phyloP scores from a whole-genome alignment of 2,113 vertebrate genomes.

The Morone chrysops region DNA sequence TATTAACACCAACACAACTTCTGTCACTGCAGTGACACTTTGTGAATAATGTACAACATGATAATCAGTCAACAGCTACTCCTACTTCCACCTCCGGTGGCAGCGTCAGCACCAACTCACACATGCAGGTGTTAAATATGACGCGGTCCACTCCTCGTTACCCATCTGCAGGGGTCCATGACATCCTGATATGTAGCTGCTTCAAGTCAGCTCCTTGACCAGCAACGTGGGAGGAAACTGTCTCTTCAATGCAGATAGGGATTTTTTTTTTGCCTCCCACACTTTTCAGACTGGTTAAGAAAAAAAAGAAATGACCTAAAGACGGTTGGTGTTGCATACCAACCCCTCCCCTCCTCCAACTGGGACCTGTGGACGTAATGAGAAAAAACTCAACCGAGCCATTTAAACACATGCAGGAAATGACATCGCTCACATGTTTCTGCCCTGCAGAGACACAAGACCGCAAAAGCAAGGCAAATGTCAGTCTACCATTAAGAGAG shows the following conservation, averaged over 20 bases:
- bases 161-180: background rate
- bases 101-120: background rate
- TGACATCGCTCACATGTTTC: conserved; percentile 19
- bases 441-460: background rate
- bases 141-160: background rate
- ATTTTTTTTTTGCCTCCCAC: conserved; percentile 43
- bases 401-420: conserved; percentile 59
- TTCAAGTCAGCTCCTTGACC: conserved; percentile 40
- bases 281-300: conserved; percentile 8
- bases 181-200: conserved; percentile 4
- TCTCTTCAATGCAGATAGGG: conserved; percentile 34
- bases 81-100: background rate
- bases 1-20: conserved; percentile 5
- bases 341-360: background rate
- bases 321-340: conserved; percentile 18
- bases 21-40: background rate
- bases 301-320: conserved; percentile 31
- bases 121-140: background rate
- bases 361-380: conserved; percentile 21
- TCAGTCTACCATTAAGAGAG: background rate
- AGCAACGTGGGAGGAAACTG: conserved; percentile 8
- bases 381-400: conserved; percentile 36
- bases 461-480: conserved; percentile 18
- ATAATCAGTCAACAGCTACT: background rate
- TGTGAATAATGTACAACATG: conserved; percentile 6